Base-by-base conservation (phyloP, 2,888 invertebrate genomes). In the Linnaemya vulpina region DNA sequence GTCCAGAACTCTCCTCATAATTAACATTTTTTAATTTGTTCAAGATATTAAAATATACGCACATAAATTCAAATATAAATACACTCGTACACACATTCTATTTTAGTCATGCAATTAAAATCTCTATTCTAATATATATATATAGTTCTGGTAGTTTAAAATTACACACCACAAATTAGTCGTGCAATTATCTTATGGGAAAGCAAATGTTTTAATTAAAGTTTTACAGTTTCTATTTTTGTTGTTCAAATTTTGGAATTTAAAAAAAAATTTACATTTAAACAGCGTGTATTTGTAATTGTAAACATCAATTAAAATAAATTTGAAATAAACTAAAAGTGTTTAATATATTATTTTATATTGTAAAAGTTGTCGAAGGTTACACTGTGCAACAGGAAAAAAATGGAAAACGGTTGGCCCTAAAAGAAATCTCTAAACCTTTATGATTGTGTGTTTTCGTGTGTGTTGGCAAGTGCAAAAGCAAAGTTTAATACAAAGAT, bases 201-300 rank as follows among this genome's bases (percentile, higher is more conserved):
- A 25, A 25, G 15, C 22, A 25, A 55, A 55, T 55, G 7, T 7
- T 55, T 55, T 55, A 55, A 55, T 55, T 55, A 25, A 25, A 53
- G 53, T 13, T 51, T 20, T 51, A 22, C 13, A 22, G 11, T 53
- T 53, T 53, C 1, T n/a, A 4, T 46, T 15, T 8, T 7, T 25
- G 1, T 25, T 22, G 8, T 55, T 25, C 25, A 15, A 0, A 25
- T 25, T 25, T 55, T 13, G 15, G 25, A 55, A 53, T 22, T 22
- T 22, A 17, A 17, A 49, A 5, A n/a, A 17, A 9, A 8, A 49
- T 49, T 49, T 17, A 49, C 10, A 49, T 49, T 10, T 49, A 49
- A 9, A 51, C 20, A n/a, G 13, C 11, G 13, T 13, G 11, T 17
- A 20, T 51, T 11, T 4, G 20, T 7, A 11, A 20, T 51, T 22